Evolutionary conservation across 2,113 vertebrate genomes (phyloP).

Genomic region (Hydrochoerus hydrochaeris): DNA sequence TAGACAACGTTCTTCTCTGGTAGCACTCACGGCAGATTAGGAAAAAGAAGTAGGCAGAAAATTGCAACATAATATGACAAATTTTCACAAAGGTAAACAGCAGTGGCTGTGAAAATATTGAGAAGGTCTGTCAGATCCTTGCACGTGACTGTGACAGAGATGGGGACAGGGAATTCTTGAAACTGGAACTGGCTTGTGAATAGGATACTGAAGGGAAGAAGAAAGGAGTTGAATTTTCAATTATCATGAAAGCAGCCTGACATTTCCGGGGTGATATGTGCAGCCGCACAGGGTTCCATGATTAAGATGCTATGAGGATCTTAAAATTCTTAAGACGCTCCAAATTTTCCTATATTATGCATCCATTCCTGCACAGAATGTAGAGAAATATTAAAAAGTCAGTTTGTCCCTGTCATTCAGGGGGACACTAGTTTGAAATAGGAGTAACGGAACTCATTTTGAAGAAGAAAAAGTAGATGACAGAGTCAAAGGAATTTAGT

Average conservation of each 20-base stretch:
- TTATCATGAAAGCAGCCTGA: not conserved
- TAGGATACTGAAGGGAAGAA: not conserved
- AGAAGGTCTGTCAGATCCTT: not conserved
- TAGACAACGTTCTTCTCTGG: not conserved
- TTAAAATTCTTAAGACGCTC: not conserved
- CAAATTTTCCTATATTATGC: not conserved
- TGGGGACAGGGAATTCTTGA: not conserved
- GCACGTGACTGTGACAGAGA: not conserved
- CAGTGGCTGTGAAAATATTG: not conserved
- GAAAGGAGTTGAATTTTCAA: not conserved
- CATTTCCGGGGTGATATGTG: not conserved
- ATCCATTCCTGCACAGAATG: not conserved
- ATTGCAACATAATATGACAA: not conserved
- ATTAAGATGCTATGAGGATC: not conserved
- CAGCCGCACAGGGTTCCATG: too few species aligned
- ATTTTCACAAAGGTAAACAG: not conserved
- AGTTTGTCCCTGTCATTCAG: not conserved
- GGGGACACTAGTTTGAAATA: not conserved
- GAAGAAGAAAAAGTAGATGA: slow-evolving; percentile 15
- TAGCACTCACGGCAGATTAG: not conserved
- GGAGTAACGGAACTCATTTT: not conserved
- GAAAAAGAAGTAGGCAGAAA: not conserved
- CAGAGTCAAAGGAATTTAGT: not conserved
- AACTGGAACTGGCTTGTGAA: not conserved
- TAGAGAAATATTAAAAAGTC: not conserved